A percentile compares a stretch with the other conserved stretches of the same genome.
phyloP scores from a whole-genome alignment of 2,888 invertebrate species.

The Gonocerus acuteangulatus region DNA sequence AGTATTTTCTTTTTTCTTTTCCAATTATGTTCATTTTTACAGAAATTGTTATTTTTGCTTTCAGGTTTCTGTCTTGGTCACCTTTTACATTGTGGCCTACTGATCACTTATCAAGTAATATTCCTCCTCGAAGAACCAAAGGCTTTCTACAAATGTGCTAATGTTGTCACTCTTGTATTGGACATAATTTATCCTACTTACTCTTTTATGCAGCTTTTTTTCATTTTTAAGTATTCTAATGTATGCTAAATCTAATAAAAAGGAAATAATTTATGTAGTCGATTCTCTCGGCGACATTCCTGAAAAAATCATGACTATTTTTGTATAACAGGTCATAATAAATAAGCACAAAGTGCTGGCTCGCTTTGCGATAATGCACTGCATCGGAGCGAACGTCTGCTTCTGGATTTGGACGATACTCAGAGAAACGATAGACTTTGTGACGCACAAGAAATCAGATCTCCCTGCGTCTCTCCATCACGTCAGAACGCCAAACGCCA shows the following conservation, averaged over 20 bases:
- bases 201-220: slow-evolving; percentile 67
- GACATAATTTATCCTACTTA: slow-evolving; percentile 65
- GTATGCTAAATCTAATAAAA: no score
- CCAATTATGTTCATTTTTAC: slow-evolving; percentile 1
- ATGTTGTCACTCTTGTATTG: slow-evolving; percentile 52
- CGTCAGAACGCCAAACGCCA: background rate
- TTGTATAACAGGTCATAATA: slow-evolving; percentile 50
- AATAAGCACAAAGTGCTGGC: slow-evolving; percentile 53
- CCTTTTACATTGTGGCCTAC: slow-evolving; percentile 63
- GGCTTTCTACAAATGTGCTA: slow-evolving; percentile 55
- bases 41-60: slow-evolving; percentile 12
- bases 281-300: no score
- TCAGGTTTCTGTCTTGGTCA: slow-evolving; percentile 71
- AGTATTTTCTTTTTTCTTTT: no score
- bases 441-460: slow-evolving; percentile 45
- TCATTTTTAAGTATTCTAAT: slow-evolving; percentile 75
- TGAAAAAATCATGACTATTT: no score
- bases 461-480: slow-evolving; percentile 37
- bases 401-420: slow-evolving; percentile 73
- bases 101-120: slow-evolving; percentile 60
- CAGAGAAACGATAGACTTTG: slow-evolving; percentile 61
- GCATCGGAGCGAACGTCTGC: slow-evolving; percentile 68
- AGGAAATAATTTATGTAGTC: slow-evolving; percentile 21
- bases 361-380: slow-evolving; percentile 69
- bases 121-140: slow-evolving; percentile 50